phyloP scores from a whole-genome alignment of 2,797 vertebrate genomes.

The Caiman crocodilus region DNA sequence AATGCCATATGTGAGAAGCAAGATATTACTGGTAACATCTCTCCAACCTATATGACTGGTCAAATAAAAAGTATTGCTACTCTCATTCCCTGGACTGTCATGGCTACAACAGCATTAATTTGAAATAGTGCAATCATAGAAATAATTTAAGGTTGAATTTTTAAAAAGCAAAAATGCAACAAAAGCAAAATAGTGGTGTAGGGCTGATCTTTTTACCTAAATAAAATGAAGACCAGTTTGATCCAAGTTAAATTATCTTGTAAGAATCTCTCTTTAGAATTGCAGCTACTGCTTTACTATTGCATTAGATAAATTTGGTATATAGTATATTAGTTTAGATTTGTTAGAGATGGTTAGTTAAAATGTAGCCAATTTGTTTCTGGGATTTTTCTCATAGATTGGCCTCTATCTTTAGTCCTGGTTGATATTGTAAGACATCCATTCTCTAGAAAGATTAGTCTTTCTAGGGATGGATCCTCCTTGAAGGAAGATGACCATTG shows the following conservation, averaged over 20 bases:
- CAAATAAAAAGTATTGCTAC: too few relatives aligned
- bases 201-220: not conserved
- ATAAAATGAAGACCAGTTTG: not conserved
- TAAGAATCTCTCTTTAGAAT: not conserved
- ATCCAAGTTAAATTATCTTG: not conserved
- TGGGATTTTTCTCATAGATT: not conserved
- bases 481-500: not conserved
- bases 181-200: not conserved
- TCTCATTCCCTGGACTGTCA: too few relatives aligned
- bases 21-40: too few relatives aligned
- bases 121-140: not conserved
- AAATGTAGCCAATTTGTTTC: not conserved
- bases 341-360: not conserved
- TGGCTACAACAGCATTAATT: too few relatives aligned
- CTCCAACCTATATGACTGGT: too few relatives aligned
- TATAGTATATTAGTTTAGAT: not conserved
- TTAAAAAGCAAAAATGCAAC: too few relatives aligned
- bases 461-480: slow-evolving; percentile 37
- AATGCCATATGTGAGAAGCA: too few relatives aligned
- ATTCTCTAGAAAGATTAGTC: not conserved
- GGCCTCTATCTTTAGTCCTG: not conserved
- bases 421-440: slow-evolving; percentile 13
- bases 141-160: too few relatives aligned
- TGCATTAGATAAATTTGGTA: not conserved
- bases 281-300: not conserved